These are phyloP conservation scores for Uromys caudimaculatus DNA, from an alignment of 2,797 vertebrate genomes.

Conservation along the genomic window DNA sequence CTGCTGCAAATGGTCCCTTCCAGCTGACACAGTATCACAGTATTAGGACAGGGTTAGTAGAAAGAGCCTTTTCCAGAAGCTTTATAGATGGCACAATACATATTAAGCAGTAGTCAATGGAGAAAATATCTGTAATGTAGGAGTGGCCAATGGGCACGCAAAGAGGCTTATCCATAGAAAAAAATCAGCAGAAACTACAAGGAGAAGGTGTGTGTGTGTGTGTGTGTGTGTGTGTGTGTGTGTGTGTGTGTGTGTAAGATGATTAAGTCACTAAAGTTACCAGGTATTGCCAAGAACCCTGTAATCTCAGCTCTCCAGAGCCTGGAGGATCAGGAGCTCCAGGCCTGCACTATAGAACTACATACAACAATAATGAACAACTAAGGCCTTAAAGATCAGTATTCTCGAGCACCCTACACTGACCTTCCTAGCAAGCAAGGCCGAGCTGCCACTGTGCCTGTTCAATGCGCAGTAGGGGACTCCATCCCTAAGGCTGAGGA, in stretches of 20 bases:
- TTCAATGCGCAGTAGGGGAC: background rate
- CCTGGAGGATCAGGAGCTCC: background rate
- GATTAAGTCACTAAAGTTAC: background rate
- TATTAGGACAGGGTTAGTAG: conserved; percentile 19
- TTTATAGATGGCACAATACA: background rate
- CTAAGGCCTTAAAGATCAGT: background rate
- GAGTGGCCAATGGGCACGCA: background rate
- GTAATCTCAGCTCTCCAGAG: background rate
- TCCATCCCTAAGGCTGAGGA: background rate
- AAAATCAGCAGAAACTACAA: conserved; percentile 1
- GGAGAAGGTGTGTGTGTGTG: background rate
- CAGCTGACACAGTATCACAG: background rate
- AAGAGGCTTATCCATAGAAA: conserved; percentile 17
- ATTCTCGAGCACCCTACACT: background rate
- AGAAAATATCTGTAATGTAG: background rate
- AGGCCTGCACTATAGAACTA: background rate
- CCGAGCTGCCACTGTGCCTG: background rate
- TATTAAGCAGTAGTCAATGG: background rate
- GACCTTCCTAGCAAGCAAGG: background rate
- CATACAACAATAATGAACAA: background rate
- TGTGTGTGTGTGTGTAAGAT: background rate
- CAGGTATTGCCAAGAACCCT: too few relatives aligned
- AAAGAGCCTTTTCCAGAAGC: conserved; percentile 21
- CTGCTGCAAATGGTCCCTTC: conserved; percentile 5
- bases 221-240: background rate